Percentiles rank a stretch among this genome's conserved stretches.
Conservation (phyloP, 2,888 invertebrate species). For the Sisyra terminalis region DNA sequence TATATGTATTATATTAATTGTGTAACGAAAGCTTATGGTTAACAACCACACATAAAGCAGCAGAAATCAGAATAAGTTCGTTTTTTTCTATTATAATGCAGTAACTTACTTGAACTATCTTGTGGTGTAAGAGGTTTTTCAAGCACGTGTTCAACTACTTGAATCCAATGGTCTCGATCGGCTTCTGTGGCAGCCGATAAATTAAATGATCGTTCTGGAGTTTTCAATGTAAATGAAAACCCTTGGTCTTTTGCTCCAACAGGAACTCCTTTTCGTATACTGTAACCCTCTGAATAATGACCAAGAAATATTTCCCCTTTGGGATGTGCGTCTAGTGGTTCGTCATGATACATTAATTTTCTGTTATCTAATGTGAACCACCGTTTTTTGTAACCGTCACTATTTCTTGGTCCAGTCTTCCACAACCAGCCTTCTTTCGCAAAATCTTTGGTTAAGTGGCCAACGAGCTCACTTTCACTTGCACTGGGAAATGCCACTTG, state of each 20-base stretch:
- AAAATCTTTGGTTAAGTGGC: constrained; percentile 65
- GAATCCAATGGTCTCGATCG: constrained; percentile 68
- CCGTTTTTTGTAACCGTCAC: constrained; percentile 66
- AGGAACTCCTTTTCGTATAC: constrained; percentile 49
- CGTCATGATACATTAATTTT: constrained; percentile 86
- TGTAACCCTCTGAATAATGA: constrained; percentile 57
- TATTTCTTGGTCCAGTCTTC: constrained; percentile 73
- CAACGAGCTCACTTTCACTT: constrained; percentile 51
- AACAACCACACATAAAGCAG: constrained; percentile 4
- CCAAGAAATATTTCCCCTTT: constrained; percentile 69
- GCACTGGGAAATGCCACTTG: constrained; percentile 72
- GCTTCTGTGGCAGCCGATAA: constrained; percentile 59
- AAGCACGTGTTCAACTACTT: constrained; percentile 54
- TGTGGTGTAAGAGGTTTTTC: constrained; percentile 62
- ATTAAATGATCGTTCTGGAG: constrained; percentile 61
- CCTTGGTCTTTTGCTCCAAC: constrained; percentile 56
- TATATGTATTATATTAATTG: not conserved
- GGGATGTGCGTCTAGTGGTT: constrained; percentile 72
- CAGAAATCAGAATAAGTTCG: constrained; percentile 1
- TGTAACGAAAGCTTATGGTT: not conserved
- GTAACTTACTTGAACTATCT: constrained; percentile 49
- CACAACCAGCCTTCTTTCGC: constrained; percentile 73
- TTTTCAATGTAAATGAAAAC: constrained; percentile 66
- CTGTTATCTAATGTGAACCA: constrained; percentile 84
- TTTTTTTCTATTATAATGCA: constrained; percentile 1